These are phyloP conservation scores for Cartodere bifasciata DNA, from an alignment of 2,888 invertebrate genomes.

Conservation along the genomic window DNA sequence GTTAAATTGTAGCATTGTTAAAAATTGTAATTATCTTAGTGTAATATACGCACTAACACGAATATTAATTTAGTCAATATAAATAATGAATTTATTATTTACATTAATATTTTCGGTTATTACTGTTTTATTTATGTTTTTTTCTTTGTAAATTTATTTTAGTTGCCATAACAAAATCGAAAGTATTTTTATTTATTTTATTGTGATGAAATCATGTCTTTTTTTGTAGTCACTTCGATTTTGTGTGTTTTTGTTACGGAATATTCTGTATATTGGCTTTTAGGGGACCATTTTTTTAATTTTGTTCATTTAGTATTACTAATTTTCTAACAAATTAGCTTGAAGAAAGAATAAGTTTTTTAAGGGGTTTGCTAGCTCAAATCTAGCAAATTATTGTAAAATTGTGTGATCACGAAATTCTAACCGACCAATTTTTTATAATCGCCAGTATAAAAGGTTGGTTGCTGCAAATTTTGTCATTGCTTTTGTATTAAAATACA, in stretches of 20 bases:
- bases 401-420: constrained; percentile 28
- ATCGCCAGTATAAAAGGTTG: constrained; percentile 30
- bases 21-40: constrained; percentile 6
- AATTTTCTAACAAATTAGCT: constrained; percentile 24
- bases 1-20: constrained; percentile 6
- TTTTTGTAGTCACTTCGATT: constrained; percentile 13
- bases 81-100: too few relatives aligned
- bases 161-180: constrained; percentile 26
- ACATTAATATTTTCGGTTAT: too few relatives aligned
- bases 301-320: constrained; percentile 26
- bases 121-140: constrained; percentile 9
- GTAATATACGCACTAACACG: too few relatives aligned
- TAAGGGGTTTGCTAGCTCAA: constrained; percentile 15
- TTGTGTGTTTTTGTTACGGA: constrained; percentile 19
- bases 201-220: constrained; percentile 17
- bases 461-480: constrained; percentile 22
- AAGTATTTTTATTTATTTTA: constrained; percentile 21
- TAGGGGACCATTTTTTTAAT: constrained; percentile 31
- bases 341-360: constrained; percentile 14
- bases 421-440: constrained; percentile 25
- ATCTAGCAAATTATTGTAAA: constrained; percentile 17
- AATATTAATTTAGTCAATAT: too few relatives aligned
- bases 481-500: constrained; percentile 34
- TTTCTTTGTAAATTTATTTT: constrained; percentile 17
- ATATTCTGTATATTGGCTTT: constrained; percentile 25